A percentile compares a stretch with the other conserved stretches of the same genome.
Evolutionary conservation across 2,888 invertebrate genomes (phyloP).

Genomic region (Brachycybe producta): DNA sequence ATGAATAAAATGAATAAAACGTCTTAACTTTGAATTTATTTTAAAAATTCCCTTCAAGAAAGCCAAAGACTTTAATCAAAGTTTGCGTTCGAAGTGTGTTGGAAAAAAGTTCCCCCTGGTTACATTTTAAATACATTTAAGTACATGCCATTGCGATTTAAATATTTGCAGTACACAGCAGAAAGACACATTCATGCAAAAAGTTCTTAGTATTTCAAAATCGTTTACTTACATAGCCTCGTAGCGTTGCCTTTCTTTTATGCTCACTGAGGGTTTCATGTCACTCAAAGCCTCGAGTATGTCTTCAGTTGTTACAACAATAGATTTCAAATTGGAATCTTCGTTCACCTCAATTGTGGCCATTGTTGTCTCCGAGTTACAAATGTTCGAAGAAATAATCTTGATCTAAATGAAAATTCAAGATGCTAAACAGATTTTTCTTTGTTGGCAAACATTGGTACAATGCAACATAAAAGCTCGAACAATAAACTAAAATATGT

Average conservation of each 20-base stretch:
- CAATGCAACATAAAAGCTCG: too few species aligned
- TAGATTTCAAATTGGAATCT: slow-evolving; percentile 20
- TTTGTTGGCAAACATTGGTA: too few species aligned
- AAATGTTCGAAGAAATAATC: background rate
- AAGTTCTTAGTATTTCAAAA: slow-evolving; percentile 21
- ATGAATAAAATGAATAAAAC: too few species aligned
- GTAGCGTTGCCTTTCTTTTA: slow-evolving; percentile 55
- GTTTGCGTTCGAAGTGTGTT: too few species aligned
- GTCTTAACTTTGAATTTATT: too few species aligned
- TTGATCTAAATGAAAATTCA: slow-evolving; percentile 2
- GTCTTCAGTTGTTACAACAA: slow-evolving; percentile 44
- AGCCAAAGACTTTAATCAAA: too few species aligned
- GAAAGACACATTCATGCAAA: too few species aligned
- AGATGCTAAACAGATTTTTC: slow-evolving; percentile 8
- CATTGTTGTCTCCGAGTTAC: slow-evolving; percentile 19
- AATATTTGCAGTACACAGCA: too few species aligned
- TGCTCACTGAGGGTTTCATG: slow-evolving; percentile 64
- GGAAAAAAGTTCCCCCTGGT: too few species aligned
- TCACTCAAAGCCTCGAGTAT: slow-evolving; percentile 50
- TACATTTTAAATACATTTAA: too few species aligned
- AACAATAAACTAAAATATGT: slow-evolving; percentile 1
- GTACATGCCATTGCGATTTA: too few species aligned
- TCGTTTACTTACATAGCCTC: slow-evolving; percentile 53
- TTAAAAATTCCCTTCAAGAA: too few species aligned
- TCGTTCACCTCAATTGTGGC: slow-evolving; percentile 27